Percentiles rank a stretch among this genome's conserved stretches.
Conservation (phyloP, 2,888 invertebrate species). For the Panopea generosa region DNA sequence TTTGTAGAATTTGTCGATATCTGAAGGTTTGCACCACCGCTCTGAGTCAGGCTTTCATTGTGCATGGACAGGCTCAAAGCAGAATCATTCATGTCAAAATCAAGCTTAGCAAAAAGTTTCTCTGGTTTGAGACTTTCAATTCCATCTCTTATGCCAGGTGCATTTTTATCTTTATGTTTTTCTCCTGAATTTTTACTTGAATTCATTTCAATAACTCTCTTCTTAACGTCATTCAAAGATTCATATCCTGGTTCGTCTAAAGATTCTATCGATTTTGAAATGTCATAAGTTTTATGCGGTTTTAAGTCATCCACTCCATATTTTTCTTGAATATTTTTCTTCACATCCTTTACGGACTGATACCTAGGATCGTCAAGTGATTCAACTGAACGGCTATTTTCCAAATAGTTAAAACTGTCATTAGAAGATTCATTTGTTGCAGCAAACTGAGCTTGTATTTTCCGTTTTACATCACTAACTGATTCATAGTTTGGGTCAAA, state of each 20-base stretch:
- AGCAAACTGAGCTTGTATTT: constrained; percentile 2
- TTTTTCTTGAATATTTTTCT: not conserved
- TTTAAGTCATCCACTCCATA: constrained; percentile 1
- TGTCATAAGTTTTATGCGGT: constrained; percentile 45
- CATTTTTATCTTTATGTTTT: too few species aligned
- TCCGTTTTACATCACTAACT: constrained; percentile 35
- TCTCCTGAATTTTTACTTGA: not conserved
- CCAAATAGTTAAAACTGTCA: not conserved
- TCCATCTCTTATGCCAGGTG: not conserved
- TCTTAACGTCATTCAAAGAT: constrained; percentile 58
- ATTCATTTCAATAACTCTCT: constrained; percentile 42
- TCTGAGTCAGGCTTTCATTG: not conserved
- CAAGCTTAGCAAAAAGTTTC: not conserved
- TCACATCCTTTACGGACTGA: constrained; percentile 49
- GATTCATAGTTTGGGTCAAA: constrained; percentile 55
- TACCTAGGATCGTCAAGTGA: constrained; percentile 42
- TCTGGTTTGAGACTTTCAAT: not conserved
- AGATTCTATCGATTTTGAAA: constrained; percentile 53
- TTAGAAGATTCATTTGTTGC: not conserved
- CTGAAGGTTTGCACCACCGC: not conserved
- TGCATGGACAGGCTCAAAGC: constrained; percentile 37
- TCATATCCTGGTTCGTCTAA: constrained; percentile 63
- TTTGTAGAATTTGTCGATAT: too few species aligned
- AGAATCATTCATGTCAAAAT: constrained; percentile 44
- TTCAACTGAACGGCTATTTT: constrained; percentile 17